phyloP scores from a whole-genome alignment of 2,797 vertebrate species.

The Channa striata region DNA sequence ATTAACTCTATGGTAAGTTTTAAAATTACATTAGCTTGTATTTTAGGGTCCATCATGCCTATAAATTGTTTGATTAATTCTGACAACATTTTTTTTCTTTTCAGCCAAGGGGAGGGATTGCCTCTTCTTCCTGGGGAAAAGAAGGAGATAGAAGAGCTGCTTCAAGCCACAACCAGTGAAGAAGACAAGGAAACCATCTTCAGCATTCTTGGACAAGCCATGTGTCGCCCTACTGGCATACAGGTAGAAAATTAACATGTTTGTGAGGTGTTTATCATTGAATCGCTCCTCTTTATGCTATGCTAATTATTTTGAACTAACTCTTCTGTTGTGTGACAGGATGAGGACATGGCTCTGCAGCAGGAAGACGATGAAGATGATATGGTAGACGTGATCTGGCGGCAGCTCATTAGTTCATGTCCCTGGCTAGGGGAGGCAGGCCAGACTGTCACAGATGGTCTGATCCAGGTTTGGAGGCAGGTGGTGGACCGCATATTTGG shows the following conservation, averaged over 20 bases:
- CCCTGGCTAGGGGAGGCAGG: slow-evolving; percentile 94
- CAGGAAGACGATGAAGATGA: slow-evolving; percentile 95
- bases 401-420: slow-evolving; percentile 91
- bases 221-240: slow-evolving; percentile 97
- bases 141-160: slow-evolving; percentile 92
- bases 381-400: slow-evolving; percentile 97
- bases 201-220: slow-evolving; percentile 97
- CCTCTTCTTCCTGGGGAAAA: slow-evolving; percentile 93
- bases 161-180: slow-evolving; percentile 89
- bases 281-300: too few relatives aligned
- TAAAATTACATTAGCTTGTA: neutral
- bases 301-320: neutral
- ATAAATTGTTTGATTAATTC: too few relatives aligned
- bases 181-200: slow-evolving; percentile 95
- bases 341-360: slow-evolving; percentile 97
- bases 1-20: neutral
- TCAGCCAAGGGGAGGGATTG: slow-evolving; percentile 96
- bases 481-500: slow-evolving; percentile 97
- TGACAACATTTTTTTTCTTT: neutral
- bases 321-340: slow-evolving; percentile 76
- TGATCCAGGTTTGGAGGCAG: slow-evolving; percentile 95
- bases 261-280: too few relatives aligned
- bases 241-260: slow-evolving; percentile 86
- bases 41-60: neutral
- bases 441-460: slow-evolving; percentile 91